Evolutionary conservation across 2,888 invertebrate genomes (phyloP), one percentile per base, ranked within the genome.

Genomic region (Tiliacea citrago): DNA sequence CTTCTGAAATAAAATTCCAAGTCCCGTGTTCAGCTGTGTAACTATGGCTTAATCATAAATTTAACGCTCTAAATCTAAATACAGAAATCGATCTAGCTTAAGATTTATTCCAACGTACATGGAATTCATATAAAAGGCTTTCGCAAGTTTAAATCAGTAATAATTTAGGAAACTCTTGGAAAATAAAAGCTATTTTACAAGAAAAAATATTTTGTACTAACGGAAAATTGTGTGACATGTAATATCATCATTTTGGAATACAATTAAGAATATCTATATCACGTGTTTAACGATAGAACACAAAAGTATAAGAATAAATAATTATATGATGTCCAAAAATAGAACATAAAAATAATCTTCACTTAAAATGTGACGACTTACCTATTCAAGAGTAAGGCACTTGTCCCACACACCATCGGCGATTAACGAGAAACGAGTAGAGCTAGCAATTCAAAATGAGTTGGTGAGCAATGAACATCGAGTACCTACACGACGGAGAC

Each of bases 61-160:
- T 35, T 12, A 66, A 51, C 3, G 47, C 3, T 55, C n/a, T 47
- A 49, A 62, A 68, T 47, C 2, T 9, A 16, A 51, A 39, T n/a
- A 51, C 5, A 21, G 2, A 58, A 21, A 73, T 71, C 12, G 10
- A 78, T 39, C 5, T 13, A 6, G 18, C 29, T 29, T 13, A 57
- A 51, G 12, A 58, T 72, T 65, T 47, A 68, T 71, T 65, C 13
- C 12, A 68, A 67, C 67, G n/a, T 51, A 71, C 21, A 45, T 51
- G 29, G 45, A 83, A 72, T 68, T 72, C 65, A 57, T 69, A 62
- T 69, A 62, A 61, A 76, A 66, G 4, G n/a, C 39, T 76, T 58
- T 29, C 60, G 1, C 4, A 16, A 45, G 24, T 51, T 49, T 60
- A 47, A 42, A 67, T 67, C 62, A 49, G 39, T 8, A 47, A 13